Percentiles rank a stretch among this genome's conserved stretches.
phyloP scores from a whole-genome alignment of 92 coral and sea anemone genomes.

The Meandrina meandrites region DNA sequence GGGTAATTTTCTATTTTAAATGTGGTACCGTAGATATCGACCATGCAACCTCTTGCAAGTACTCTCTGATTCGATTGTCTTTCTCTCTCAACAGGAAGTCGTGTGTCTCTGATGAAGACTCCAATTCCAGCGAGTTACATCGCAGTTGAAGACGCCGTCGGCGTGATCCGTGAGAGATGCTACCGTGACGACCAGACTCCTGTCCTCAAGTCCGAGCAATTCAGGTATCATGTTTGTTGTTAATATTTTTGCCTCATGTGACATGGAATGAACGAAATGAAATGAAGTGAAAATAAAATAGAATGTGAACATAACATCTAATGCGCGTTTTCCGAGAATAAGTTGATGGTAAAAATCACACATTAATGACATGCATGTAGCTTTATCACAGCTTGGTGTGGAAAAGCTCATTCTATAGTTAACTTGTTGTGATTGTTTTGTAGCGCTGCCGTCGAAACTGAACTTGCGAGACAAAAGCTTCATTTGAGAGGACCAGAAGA shows the following conservation, averaged over 20 bases:
- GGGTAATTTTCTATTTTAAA: too few relatives aligned
- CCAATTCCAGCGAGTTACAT: constrained; percentile 97
- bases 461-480: constrained; percentile 65
- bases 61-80: neutral
- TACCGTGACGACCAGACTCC: constrained; percentile 95
- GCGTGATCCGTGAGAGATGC: constrained; percentile 75
- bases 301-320: too few relatives aligned
- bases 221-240: too few relatives aligned
- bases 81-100: constrained; percentile 68
- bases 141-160: constrained; percentile 88
- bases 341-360: too few relatives aligned
- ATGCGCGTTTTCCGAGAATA: too few relatives aligned
- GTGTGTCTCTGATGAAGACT: constrained; percentile 80
- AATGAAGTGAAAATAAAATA: too few relatives aligned
- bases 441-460: constrained; percentile 66
- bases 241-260: too few relatives aligned
- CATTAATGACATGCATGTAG: too few relatives aligned
- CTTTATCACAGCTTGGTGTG: neutral
- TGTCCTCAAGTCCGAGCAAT: constrained; percentile 89
- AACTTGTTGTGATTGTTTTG: neutral
- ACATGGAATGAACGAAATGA: too few relatives aligned
- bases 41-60: neutral
- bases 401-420: too few relatives aligned
- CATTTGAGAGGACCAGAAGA: constrained; percentile 90
- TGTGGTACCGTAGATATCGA: neutral